Evolutionary conservation across 2,888 invertebrate species (phyloP).

Genomic region (Acanthosepion pharaonis): DNA sequence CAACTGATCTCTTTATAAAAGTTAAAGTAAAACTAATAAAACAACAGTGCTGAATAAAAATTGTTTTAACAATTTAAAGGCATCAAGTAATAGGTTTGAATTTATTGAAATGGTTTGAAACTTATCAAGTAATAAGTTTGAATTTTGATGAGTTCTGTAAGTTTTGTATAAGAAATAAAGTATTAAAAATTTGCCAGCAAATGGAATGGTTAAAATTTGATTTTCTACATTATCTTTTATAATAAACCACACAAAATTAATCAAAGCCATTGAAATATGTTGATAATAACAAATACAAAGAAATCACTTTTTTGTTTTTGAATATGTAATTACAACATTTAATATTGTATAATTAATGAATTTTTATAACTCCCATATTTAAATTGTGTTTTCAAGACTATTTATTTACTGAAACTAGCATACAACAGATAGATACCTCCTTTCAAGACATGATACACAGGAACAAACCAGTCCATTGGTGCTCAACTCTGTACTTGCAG

Average conservation of each 20-base stretch:
- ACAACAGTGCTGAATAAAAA: too few species aligned
- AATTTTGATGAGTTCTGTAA: too few species aligned
- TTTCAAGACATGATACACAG: slow-evolving; percentile 71
- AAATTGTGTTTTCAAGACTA: neutral
- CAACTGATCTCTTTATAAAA: too few species aligned
- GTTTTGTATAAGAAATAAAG: neutral
- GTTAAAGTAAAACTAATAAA: too few species aligned
- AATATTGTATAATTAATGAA: neutral
- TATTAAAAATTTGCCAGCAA: neutral
- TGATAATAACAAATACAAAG: neutral
- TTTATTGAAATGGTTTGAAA: too few species aligned
- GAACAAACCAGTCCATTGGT: slow-evolving; percentile 65
- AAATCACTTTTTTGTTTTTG: neutral
- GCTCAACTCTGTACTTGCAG: slow-evolving; percentile 60
- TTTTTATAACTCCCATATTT: neutral
- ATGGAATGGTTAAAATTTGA: neutral
- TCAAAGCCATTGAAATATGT: neutral
- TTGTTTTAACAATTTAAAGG: too few species aligned
- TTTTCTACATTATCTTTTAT: neutral
- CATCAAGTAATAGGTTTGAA: too few species aligned
- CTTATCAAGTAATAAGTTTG: too few species aligned
- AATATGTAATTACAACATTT: too few species aligned
- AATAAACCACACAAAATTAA: neutral
- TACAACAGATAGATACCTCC: slow-evolving; percentile 59
- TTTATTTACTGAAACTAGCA: neutral